A percentile compares a stretch with the other conserved stretches of the same genome.
Conservation (phyloP, 2,888 invertebrate genomes). For the Mallateleia sp. region DNA sequence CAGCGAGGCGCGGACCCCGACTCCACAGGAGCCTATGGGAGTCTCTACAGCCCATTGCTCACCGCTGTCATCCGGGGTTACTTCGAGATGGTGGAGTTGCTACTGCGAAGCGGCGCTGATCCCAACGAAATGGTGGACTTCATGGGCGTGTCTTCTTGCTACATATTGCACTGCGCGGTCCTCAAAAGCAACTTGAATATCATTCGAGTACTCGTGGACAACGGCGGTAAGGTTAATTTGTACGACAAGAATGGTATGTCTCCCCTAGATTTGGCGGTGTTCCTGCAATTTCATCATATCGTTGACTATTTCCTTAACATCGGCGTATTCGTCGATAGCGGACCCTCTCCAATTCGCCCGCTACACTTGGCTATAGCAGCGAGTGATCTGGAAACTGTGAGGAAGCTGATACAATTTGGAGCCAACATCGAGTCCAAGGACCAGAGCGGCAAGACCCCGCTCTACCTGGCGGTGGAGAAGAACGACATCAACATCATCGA, state of each 20-base stretch:
- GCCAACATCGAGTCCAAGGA: conserved; percentile 43
- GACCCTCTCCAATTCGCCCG: conserved; percentile 29
- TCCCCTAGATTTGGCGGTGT: conserved; percentile 28
- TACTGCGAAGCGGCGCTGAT: conserved; percentile 36
- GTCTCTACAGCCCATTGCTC: conserved; percentile 18
- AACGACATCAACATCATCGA: conserved; percentile 4
- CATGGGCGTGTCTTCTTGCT: conserved; percentile 16
- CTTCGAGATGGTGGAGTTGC: conserved; percentile 39
- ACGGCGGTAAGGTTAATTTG: conserved; percentile 43
- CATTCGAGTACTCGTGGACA: conserved; percentile 28
- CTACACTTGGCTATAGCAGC: conserved; percentile 31
- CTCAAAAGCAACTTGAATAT: conserved; percentile 19
- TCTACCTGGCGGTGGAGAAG: conserved; percentile 51
- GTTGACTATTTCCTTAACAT: conserved; percentile 43
- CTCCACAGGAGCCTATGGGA: not conserved
- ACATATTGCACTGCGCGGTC: conserved; percentile 56
- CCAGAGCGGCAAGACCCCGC: conserved; percentile 40
- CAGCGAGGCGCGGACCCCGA: conserved; percentile 40
- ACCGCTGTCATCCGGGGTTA: conserved; percentile 9
- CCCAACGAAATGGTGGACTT: conserved; percentile 43
- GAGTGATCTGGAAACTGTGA: conserved; percentile 20
- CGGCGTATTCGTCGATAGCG: conserved; percentile 28
- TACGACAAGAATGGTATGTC: conserved; percentile 49
- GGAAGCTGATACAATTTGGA: conserved; percentile 19
- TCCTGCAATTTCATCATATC: not conserved